Evolutionary conservation across 2,113 vertebrate species (phyloP).

Genomic region (Dipodomys stephensi): DNA sequence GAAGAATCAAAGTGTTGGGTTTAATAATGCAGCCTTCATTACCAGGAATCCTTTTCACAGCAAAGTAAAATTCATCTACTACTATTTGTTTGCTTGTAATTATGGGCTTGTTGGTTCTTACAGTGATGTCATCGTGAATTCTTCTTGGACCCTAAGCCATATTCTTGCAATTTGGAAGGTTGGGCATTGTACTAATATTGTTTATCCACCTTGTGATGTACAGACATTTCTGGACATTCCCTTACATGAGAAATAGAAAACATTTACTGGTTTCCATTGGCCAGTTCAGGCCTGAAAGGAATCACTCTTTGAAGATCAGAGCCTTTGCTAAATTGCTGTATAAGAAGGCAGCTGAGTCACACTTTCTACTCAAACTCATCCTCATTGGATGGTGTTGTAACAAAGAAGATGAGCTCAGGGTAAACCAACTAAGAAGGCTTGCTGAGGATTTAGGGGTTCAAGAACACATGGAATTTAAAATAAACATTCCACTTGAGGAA

Average conservation of each 20-base stretch:
- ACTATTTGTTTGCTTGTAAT: conserved; percentile 92
- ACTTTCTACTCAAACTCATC: conserved; percentile 88
- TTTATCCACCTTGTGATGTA: conserved; percentile 96
- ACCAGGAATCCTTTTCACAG: conserved; percentile 91
- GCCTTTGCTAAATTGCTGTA: conserved; percentile 92
- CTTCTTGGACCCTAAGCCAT: conserved; percentile 95
- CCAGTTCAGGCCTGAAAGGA: conserved; percentile 97
- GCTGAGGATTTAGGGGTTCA: conserved; percentile 90
- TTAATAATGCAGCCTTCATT: conserved; percentile 94
- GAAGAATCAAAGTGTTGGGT: conserved; percentile 91
- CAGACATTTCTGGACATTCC: conserved; percentile 92
- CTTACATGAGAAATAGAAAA: conserved; percentile 86
- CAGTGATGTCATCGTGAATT: conserved; percentile 97
- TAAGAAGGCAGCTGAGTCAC: conserved; percentile 80
- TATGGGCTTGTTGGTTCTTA: conserved; percentile 95
- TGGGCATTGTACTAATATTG: conserved; percentile 88
- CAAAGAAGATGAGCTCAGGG: conserved; percentile 92
- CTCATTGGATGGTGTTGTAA: conserved; percentile 96
- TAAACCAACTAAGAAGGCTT: conserved; percentile 89
- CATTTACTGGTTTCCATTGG: conserved; percentile 90
- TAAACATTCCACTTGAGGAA: conserved; percentile 94
- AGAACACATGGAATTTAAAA: conserved; percentile 90
- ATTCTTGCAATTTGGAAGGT: conserved; percentile 94
- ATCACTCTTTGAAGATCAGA: conserved; percentile 94
- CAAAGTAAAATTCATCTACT: conserved; percentile 93